Percentiles rank a stretch among this genome's conserved stretches.
These are phyloP conservation scores for Pleuronectes platessa DNA, from an alignment of 2,113 vertebrate species.

Conservation along the genomic window DNA sequence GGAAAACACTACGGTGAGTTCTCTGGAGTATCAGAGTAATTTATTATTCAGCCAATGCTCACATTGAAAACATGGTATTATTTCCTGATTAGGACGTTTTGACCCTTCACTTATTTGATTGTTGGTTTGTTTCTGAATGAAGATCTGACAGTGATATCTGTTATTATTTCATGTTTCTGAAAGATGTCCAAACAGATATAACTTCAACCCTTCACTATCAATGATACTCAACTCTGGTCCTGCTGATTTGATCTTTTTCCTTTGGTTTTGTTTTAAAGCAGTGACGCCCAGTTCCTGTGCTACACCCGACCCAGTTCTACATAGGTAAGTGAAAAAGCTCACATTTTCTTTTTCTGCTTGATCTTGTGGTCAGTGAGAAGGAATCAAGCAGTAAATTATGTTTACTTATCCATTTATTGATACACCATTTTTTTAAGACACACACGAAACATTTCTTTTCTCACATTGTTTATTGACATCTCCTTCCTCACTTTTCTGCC, in stretches of 20 bases:
- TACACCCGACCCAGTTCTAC: conserved; percentile 69
- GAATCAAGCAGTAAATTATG: neutral
- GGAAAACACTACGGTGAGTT: conserved; percentile 19
- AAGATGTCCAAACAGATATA: too few relatives aligned
- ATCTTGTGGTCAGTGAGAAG: neutral
- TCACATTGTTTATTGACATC: neutral
- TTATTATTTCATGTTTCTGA: too few relatives aligned
- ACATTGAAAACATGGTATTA: too few relatives aligned
- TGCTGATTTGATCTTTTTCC: neutral
- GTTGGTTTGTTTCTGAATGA: too few relatives aligned
- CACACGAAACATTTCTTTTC: neutral
- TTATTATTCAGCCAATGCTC: too few relatives aligned
- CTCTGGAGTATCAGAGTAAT: neutral
- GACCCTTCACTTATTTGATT: too few relatives aligned
- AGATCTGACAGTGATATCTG: too few relatives aligned
- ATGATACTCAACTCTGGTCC: too few relatives aligned
- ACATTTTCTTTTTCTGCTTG: neutral
- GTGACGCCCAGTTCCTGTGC: conserved; percentile 73
- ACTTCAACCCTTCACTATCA: neutral
- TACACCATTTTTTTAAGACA: neutral
- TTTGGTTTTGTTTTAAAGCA: conserved; percentile 73
- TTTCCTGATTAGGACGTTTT: too few relatives aligned
- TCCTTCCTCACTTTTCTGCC: neutral
- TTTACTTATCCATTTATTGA: neutral
- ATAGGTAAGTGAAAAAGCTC: conserved; percentile 70